Evolutionary conservation across 2,888 invertebrate species (phyloP), one percentile per base, ranked within the genome.

Genomic region (Phrixothrix hirtus): DNA sequence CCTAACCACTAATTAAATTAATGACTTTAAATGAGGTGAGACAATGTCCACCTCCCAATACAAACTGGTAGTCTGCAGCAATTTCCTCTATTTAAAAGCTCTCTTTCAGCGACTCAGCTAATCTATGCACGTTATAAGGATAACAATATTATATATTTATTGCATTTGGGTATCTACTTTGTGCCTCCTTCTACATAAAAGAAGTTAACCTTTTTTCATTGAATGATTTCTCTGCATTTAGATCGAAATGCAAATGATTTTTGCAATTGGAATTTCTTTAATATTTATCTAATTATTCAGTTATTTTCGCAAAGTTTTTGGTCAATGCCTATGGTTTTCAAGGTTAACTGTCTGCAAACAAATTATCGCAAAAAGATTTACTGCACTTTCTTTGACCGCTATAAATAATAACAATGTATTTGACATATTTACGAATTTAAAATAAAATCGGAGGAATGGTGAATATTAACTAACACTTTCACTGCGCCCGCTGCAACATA

Each of bases 81-180:
- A 57, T 55, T 60, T 63, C 62, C 58, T 63, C 63, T 69, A 71
- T 71, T 69, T 72, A 71, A 70, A 68, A 71, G 67, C 70, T 70
- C 62, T 50, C 55, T 32, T 55, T 44, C 59, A 61, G 51, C 42
- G 43, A 49, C 42, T 58, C 62, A 60, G 43, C 50, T 44, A 49
- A 48, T 56, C 47, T 50, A 49, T 38, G 51, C 35, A 43, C 51
- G 55, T 42, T 46, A 27, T 49, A 53, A 38, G 46, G 32, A 12
- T 42, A 47, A 52, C 42, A 52, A 47, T 44, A 53, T 48, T 53
- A 38, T 25, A 53, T 48, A 29, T 55, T 47, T 39, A 55, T 49
- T 45, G 35, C 49, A 55, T 41, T 55, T 55, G 46, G 55, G 15
- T 46, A 41, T 35, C 48, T 44, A 41, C 44, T 49, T 52, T 48